These are phyloP conservation scores for Indri indri DNA, from an alignment of 2,113 vertebrate genomes.

Conservation along the genomic window DNA sequence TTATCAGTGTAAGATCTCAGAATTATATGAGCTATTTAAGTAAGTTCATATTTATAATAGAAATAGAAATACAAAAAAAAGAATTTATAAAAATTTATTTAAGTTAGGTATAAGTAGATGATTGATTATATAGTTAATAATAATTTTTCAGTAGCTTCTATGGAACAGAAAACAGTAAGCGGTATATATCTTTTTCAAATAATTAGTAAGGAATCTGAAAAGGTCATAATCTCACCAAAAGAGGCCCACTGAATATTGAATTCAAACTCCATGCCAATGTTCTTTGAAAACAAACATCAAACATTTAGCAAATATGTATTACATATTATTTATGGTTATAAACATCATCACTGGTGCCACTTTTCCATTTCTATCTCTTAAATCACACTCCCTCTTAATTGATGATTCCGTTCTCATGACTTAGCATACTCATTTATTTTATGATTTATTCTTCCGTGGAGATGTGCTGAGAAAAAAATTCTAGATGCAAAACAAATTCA, in stretches of 20 bases:
- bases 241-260: neutral
- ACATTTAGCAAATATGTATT: neutral
- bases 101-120: neutral
- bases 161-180: neutral
- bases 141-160: neutral
- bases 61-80: neutral
- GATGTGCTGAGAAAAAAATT: neutral
- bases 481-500: neutral
- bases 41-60: neutral
- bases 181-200: neutral
- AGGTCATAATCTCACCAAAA: neutral
- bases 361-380: conserved; percentile 32
- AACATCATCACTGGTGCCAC: neutral
- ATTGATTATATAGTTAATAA: neutral
- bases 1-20: neutral
- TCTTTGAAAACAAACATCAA: conserved; percentile 12
- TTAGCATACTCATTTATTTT: conserved; percentile 35
- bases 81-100: neutral
- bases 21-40: neutral
- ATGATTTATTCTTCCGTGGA: conserved; percentile 37
- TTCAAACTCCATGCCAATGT: neutral
- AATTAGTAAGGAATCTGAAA: neutral
- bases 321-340: conserved; percentile 41
- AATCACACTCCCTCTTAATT: conserved; percentile 37
- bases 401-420: neutral